These are phyloP conservation scores for Musca vetustissima DNA, from an alignment of 1,140 invertebrate species.

Conservation along the genomic window DNA sequence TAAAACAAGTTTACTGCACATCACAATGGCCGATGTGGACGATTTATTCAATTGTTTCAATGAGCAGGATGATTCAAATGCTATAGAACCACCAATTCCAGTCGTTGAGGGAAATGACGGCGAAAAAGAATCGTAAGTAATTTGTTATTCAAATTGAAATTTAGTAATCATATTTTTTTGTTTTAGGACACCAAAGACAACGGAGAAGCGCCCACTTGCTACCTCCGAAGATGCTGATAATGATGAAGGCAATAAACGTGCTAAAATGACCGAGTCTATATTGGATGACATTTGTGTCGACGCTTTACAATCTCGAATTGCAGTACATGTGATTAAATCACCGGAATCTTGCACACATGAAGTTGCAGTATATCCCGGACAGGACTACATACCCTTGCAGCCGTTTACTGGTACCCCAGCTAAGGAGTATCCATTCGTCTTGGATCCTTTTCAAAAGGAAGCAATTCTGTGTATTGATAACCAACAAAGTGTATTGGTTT, in stretches of 20 bases:
- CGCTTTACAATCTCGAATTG: slow-evolving; percentile 64
- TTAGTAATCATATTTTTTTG: no score
- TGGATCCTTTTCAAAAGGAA: slow-evolving; percentile 99
- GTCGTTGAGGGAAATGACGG: not conserved
- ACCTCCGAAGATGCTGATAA: slow-evolving; percentile 12
- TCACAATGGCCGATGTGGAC: slow-evolving; percentile 34
- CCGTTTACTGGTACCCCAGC: slow-evolving; percentile 69
- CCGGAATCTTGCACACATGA: slow-evolving; percentile 90
- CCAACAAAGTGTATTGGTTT: slow-evolving; percentile 95
- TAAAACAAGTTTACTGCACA: no score
- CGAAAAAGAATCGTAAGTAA: no score
- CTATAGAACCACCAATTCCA: slow-evolving; percentile 4
- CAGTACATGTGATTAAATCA: slow-evolving; percentile 84
- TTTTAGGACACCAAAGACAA: not conserved
- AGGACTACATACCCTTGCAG: slow-evolving; percentile 77
- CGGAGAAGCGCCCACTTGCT: not conserved
- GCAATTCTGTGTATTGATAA: slow-evolving; percentile 98
- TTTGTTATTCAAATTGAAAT: no score
- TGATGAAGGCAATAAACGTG: slow-evolving; percentile 22
- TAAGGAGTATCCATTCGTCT: slow-evolving; percentile 90
- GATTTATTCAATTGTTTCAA: slow-evolving; percentile 36
- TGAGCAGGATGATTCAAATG: slow-evolving; percentile 11
- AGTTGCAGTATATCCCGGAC: slow-evolving; percentile 85
- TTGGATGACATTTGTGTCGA: slow-evolving; percentile 54
- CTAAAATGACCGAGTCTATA: slow-evolving; percentile 45